Evolutionary conservation across 2,888 invertebrate genomes (phyloP).

Genomic region (Parasteatoda lunata): DNA sequence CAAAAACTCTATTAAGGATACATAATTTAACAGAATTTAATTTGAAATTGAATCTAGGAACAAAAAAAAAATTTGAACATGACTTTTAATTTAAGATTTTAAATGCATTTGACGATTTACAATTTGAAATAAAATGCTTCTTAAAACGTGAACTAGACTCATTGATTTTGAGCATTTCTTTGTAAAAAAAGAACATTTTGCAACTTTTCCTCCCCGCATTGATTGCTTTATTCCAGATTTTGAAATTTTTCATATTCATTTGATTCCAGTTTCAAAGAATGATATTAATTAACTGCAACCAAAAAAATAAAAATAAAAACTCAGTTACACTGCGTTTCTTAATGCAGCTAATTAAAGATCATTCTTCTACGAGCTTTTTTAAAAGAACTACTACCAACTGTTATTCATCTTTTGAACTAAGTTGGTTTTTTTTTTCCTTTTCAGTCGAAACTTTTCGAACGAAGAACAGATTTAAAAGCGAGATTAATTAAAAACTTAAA

Average conservation of each 20-base stretch:
- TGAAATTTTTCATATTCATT: background rate
- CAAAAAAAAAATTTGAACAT: too few relatives aligned
- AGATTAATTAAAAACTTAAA: conserved; percentile 38
- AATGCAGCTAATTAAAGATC: background rate
- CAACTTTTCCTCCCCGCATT: too few relatives aligned
- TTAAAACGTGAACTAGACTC: too few relatives aligned
- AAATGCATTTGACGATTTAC: too few relatives aligned
- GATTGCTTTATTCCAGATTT: too few relatives aligned
- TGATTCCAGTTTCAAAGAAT: background rate
- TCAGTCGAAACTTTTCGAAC: background rate
- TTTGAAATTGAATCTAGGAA: too few relatives aligned
- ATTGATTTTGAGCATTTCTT: too few relatives aligned
- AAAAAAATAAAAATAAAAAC: background rate
- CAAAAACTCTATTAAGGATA: too few relatives aligned
- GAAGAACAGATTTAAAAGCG: conserved; percentile 23
- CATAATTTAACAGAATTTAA: too few relatives aligned
- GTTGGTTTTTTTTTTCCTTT: background rate
- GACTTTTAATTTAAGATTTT: too few relatives aligned
- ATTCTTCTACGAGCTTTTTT: background rate
- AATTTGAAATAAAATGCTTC: too few relatives aligned
- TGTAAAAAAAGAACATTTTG: too few relatives aligned
- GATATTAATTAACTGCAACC: background rate
- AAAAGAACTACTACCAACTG: background rate
- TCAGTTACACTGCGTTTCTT: background rate
- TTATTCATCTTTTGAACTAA: background rate